These are phyloP conservation scores for Schrankia costaestrigalis DNA, from an alignment of 2,888 invertebrate species.

Conservation along the genomic window DNA sequence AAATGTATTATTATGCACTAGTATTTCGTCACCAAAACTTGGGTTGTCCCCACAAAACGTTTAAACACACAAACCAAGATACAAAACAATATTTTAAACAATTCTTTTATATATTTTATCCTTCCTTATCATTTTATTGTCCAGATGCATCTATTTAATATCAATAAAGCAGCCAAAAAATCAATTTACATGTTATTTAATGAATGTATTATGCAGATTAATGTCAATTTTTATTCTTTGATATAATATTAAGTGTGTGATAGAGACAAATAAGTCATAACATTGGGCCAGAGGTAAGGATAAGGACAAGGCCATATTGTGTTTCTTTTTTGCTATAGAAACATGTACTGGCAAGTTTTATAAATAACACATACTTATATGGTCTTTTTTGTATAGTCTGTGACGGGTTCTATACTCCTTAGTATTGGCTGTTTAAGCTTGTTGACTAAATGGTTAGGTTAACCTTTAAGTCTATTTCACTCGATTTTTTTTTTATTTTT, in stretches of 20 bases:
- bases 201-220: conserved; percentile 69
- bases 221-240: conserved; percentile 58
- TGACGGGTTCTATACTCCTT: too few relatives aligned
- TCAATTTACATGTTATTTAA: conserved; percentile 68
- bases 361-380: conserved; percentile 14
- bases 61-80: conserved; percentile 45
- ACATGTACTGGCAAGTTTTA: conserved; percentile 51
- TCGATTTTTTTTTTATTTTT: too few relatives aligned
- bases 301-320: conserved; percentile 59
- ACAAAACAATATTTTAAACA: conserved; percentile 45
- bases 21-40: too few relatives aligned
- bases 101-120: conserved; percentile 51
- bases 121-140: conserved; percentile 52
- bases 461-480: too few relatives aligned
- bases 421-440: too few relatives aligned
- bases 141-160: conserved; percentile 54
- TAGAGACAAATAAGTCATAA: conserved; percentile 78
- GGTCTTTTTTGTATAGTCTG: too few relatives aligned
- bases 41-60: too few relatives aligned
- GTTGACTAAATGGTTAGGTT: too few relatives aligned
- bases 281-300: conserved; percentile 63
- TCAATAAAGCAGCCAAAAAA: conserved; percentile 49
- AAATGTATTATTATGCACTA: too few relatives aligned
- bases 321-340: conserved; percentile 48
- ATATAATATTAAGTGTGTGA: conserved; percentile 65